Evolutionary conservation across 2,888 invertebrate genomes (phyloP).

Genomic region (Labia minor): DNA sequence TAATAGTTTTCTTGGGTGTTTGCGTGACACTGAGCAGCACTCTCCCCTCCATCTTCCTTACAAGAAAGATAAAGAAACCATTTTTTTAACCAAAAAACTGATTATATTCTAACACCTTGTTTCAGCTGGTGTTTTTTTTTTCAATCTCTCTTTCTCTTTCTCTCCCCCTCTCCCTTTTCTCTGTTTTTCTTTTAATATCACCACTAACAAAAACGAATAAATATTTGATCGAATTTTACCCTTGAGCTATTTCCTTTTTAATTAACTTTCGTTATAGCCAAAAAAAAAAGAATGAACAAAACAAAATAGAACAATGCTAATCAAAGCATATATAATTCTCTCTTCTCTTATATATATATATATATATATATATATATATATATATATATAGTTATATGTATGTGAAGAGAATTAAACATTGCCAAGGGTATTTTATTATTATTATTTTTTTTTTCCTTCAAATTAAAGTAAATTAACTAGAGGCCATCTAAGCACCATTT

Average conservation of each 20-base stretch:
- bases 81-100: background rate
- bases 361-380: too few relatives aligned
- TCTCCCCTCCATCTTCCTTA: background rate
- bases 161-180: background rate
- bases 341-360: too few relatives aligned
- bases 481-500: too few relatives aligned
- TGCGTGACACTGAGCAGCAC: background rate
- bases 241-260: background rate
- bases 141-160: background rate
- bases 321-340: too few relatives aligned
- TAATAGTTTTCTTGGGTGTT: background rate
- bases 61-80: background rate
- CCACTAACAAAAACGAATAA: background rate
- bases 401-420: too few relatives aligned
- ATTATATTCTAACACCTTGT: conserved; percentile 5
- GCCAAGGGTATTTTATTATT: too few relatives aligned
- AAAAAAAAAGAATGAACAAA: background rate
- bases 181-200: background rate
- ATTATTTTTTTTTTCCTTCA: too few relatives aligned
- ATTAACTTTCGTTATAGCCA: background rate
- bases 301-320: too few relatives aligned
- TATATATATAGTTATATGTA: too few relatives aligned
- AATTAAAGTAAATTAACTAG: too few relatives aligned
- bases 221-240: background rate
- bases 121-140: background rate